A percentile compares a stretch with the other conserved stretches of the same genome.
Conservation (phyloP, 2,113 vertebrate species). For the Barnardius zonarius region DNA sequence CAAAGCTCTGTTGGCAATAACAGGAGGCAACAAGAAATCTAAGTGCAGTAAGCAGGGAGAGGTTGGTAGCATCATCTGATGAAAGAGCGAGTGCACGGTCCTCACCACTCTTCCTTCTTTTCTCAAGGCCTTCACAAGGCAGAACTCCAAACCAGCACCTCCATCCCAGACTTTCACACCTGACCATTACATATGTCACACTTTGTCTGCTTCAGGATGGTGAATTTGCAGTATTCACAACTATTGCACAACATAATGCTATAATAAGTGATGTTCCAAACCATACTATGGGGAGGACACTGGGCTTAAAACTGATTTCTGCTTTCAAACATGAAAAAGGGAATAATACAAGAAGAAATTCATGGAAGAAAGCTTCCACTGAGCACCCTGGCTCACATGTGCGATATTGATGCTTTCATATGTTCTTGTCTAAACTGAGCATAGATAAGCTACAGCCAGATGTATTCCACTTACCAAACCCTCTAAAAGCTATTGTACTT, state of each 20-base stretch:
- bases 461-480: neutral
- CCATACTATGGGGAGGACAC: neutral
- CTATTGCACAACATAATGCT: neutral
- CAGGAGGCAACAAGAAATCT: neutral
- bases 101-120: neutral
- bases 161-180: neutral
- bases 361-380: neutral
- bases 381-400: neutral
- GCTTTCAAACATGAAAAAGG: neutral
- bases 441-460: neutral
- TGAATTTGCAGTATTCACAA: neutral
- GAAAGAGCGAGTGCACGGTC: rapidly evolving
- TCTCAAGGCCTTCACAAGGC: neutral
- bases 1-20: neutral
- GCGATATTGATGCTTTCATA: neutral
- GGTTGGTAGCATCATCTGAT: neutral
- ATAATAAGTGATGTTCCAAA: neutral
- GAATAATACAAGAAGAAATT: neutral
- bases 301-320: neutral
- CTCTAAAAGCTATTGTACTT: neutral
- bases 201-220: neutral
- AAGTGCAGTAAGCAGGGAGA: neutral
- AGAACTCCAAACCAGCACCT: neutral
- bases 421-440: neutral
- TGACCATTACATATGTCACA: neutral